Evolutionary conservation across 2,113 vertebrate species (phyloP).

Genomic region (Neogobius melanostomus): DNA sequence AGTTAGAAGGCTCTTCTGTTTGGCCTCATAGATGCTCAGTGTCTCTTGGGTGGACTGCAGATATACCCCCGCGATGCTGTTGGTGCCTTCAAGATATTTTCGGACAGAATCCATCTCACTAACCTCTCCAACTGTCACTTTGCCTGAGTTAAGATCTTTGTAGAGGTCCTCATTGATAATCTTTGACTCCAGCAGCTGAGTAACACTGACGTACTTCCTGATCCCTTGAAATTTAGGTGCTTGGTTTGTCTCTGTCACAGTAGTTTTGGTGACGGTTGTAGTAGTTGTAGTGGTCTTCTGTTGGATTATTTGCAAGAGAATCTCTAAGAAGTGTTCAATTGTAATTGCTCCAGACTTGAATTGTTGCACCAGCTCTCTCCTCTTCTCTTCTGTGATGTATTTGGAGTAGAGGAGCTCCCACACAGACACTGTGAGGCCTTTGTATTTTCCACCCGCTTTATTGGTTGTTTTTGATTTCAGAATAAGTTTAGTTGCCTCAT

Average conservation of each 20-base stretch:
- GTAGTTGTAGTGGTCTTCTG: constrained; percentile 23
- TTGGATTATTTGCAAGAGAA: constrained; percentile 59
- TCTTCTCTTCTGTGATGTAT: constrained; percentile 74
- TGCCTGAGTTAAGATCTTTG: constrained; percentile 75
- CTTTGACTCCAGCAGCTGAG: constrained; percentile 79
- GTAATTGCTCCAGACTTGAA: constrained; percentile 67
- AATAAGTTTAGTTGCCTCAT: constrained; percentile 56
- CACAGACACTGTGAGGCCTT: constrained; percentile 65
- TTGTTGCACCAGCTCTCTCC: constrained; percentile 68
- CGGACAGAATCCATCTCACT: constrained; percentile 77
- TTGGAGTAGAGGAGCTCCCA: constrained; percentile 82
- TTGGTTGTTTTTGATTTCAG: constrained; percentile 68
- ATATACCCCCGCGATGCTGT: constrained; percentile 79
- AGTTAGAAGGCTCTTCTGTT: constrained; percentile 60
- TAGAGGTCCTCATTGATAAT: constrained; percentile 77
- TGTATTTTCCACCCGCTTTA: constrained; percentile 71
- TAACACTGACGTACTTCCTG: constrained; percentile 71
- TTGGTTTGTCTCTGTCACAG: constrained; percentile 57
- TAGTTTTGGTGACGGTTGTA: not conserved
- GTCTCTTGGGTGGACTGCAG: constrained; percentile 76
- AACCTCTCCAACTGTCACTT: constrained; percentile 76
- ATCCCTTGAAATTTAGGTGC: constrained; percentile 69
- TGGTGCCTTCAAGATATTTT: constrained; percentile 84
- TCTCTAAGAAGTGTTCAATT: constrained; percentile 61
- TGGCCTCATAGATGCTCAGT: constrained; percentile 83